Conservation (phyloP, 1,140 invertebrate species). For the Popillia japonica region DNA sequence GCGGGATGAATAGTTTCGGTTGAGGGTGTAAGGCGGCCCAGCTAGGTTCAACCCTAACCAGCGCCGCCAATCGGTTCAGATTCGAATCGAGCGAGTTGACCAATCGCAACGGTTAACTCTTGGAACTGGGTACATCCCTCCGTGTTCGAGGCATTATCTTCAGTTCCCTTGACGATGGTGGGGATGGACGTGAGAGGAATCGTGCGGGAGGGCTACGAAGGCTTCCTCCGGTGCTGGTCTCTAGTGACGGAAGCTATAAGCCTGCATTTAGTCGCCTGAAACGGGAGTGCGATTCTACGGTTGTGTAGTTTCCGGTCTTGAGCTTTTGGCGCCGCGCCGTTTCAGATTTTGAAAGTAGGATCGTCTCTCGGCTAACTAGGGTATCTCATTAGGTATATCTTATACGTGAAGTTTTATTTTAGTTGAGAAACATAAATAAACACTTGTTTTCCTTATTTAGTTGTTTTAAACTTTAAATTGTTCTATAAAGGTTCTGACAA, state of each 20-base stretch:
- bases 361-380: slow-evolving; percentile 13
- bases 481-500: no score
- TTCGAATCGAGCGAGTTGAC: slow-evolving; percentile 46
- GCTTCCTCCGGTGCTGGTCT: slow-evolving; percentile 49
- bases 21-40: slow-evolving; percentile 44
- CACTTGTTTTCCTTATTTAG: no score
- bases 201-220: slow-evolving; percentile 37
- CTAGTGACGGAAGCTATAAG: slow-evolving; percentile 46
- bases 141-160: slow-evolving; percentile 40
- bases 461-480: no score
- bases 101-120: slow-evolving; percentile 48
- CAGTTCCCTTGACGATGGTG: slow-evolving; percentile 24
- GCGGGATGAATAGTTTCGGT: slow-evolving; percentile 41
- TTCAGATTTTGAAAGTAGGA: slow-evolving; percentile 32
- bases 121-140: slow-evolving; percentile 47
- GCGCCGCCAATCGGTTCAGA: slow-evolving; percentile 50
- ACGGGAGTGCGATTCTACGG: slow-evolving; percentile 5
- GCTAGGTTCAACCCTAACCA: slow-evolving; percentile 46
- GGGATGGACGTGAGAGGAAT: slow-evolving; percentile 41
- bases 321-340: slow-evolving; percentile 38
- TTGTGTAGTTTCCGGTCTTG: slow-evolving; percentile 28
- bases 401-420: no score
- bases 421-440: no score
- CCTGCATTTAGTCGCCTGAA: slow-evolving; percentile 40
- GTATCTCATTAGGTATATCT: background rate